These are phyloP conservation scores for Athrips mouffetella DNA, from an alignment of 2,888 invertebrate genomes.

Conservation along the genomic window DNA sequence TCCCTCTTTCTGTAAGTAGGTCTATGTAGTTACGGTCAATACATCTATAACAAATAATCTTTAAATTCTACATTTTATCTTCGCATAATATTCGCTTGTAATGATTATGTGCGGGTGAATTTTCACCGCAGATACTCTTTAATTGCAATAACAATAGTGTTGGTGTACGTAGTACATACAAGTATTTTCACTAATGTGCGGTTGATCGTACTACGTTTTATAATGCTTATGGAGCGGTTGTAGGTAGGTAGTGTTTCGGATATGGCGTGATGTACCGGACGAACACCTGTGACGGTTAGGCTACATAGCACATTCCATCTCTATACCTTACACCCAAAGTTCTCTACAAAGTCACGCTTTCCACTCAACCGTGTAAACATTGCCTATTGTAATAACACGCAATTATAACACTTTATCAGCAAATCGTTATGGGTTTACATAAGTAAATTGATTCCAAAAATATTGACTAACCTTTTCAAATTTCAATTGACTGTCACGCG, in stretches of 20 bases:
- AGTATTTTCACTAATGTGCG: no score
- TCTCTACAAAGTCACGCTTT: not conserved
- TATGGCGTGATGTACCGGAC: slow-evolving; percentile 63
- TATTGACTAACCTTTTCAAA: slow-evolving; percentile 29
- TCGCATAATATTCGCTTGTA: no score
- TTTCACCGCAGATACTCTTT: no score
- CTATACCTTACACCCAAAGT: slow-evolving; percentile 7
- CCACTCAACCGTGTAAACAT: not conserved
- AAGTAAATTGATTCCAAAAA: slow-evolving; percentile 35
- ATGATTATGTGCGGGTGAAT: no score
- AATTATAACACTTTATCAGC: not conserved
- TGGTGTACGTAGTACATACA: no score
- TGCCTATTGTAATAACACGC: not conserved
- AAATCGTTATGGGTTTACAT: slow-evolving; percentile 25
- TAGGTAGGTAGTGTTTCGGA: slow-evolving; percentile 44
- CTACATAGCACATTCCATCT: slow-evolving; percentile 49
- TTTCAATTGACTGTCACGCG: slow-evolving; percentile 26
- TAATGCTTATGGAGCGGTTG: not conserved
- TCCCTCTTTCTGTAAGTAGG: no score
- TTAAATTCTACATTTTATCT: no score
- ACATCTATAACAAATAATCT: no score
- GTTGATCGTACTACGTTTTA: no score
- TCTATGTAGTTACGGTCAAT: no score
- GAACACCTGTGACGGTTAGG: slow-evolving; percentile 61
- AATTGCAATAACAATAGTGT: no score